Percentiles rank a stretch among this genome's conserved stretches.
Evolutionary conservation across 2,113 vertebrate species (phyloP).

Genomic region (Zootoca vivipara): DNA sequence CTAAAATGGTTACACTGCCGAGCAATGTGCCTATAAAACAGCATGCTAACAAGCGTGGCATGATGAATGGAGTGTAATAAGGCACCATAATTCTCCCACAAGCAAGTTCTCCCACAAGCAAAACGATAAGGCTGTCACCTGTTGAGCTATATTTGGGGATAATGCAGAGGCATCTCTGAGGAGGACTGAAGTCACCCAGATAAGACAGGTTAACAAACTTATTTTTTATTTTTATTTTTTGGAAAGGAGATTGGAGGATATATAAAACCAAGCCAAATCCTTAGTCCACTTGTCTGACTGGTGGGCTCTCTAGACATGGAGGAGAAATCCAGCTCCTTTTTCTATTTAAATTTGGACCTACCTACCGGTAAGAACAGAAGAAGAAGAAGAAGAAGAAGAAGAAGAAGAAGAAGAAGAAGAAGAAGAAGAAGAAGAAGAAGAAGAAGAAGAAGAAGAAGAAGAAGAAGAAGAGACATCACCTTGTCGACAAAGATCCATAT

Average conservation of each 20-base stretch:
- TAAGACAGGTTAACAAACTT: neutral
- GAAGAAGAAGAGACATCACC: too few relatives aligned
- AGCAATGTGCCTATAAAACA: conserved; percentile 78
- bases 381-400: too few relatives aligned
- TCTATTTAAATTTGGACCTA: too few relatives aligned
- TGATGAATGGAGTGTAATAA: conserved; percentile 74
- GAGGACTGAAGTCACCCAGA: conserved; percentile 5
- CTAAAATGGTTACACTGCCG: conserved; percentile 70
- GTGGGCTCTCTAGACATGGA: too few relatives aligned
- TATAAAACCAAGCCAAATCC: neutral
- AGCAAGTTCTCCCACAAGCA: conserved; percentile 63
- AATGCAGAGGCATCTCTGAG: conserved; percentile 21
- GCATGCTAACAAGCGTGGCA: conserved; percentile 73
- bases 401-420: too few relatives aligned
- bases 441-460: too few relatives aligned
- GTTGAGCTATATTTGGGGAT: conserved; percentile 54
- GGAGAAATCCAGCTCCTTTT: too few relatives aligned
- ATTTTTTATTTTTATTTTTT: neutral
- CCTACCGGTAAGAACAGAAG: too few relatives aligned
- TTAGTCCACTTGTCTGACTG: too few relatives aligned
- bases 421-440: too few relatives aligned
- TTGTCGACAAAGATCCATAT: too few relatives aligned
- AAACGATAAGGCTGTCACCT: conserved; percentile 61
- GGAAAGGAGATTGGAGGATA: neutral
- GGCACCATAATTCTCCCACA: conserved; percentile 71